Evolutionary conservation across 2,797 vertebrate species (phyloP).

Genomic region (Anas capensis): DNA sequence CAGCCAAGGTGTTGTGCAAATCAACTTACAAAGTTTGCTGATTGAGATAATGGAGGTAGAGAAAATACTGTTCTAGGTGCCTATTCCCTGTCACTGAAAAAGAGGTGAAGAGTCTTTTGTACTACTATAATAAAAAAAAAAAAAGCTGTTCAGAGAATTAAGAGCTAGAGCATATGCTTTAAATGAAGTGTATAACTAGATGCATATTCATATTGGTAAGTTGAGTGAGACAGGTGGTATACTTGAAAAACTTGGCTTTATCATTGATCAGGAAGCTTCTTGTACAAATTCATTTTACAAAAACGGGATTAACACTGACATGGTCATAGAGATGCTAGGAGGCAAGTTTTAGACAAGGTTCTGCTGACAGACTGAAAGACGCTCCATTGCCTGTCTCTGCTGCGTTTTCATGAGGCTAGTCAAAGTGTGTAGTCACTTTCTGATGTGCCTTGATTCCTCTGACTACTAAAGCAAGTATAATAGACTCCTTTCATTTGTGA

Average conservation of each 20-base stretch:
- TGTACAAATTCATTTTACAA: background rate
- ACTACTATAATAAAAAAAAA: background rate
- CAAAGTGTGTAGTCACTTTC: background rate
- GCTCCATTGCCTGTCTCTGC: background rate
- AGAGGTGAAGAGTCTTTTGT: background rate
- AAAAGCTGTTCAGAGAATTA: background rate
- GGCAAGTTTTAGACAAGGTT: background rate
- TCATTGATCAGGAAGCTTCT: background rate
- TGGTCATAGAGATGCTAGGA: fast-evolving
- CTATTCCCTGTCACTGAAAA: background rate
- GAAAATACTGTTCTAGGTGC: background rate
- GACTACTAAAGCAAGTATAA: background rate
- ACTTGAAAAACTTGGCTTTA: background rate
- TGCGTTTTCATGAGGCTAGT: fast-evolving
- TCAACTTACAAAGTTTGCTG: background rate
- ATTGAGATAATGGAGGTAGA: background rate
- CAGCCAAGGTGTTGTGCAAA: background rate
- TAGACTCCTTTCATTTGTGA: background rate
- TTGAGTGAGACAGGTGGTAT: background rate
- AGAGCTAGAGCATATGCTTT: background rate
- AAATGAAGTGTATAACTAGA: background rate
- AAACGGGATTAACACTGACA: background rate
- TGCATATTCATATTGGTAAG: background rate
- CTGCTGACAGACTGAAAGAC: background rate
- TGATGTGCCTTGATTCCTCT: background rate